Evolutionary conservation across 2,888 invertebrate species (phyloP), one percentile per base, ranked within the genome.

Genomic region (Corythucha ciliata): DNA sequence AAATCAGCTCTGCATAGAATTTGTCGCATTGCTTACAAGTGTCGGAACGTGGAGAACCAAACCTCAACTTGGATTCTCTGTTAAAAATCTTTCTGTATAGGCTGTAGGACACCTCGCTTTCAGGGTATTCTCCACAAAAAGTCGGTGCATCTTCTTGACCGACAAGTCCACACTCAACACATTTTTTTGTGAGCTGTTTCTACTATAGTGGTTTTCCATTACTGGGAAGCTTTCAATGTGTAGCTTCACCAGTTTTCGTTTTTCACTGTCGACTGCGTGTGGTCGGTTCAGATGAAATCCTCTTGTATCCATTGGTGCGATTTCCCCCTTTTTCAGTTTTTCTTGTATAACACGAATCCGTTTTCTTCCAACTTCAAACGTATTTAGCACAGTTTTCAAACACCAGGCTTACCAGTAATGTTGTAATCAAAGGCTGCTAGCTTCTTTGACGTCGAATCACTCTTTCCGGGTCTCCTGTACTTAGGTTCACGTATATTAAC

Each of bases 21-120:
- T 40, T 48, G 20, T 52, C 47, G 26, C 51, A 51, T 7, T 33
- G 33, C 12, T 33, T 51, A 18, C 51, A 51, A 25, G 51, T 51
- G 18, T 51, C 51, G 14, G 51, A 51, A 20, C 49, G 33, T 27
- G 49, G 49, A 18, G 36, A 22, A 24, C 42, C 49, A 48, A 48
- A 52, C 14, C 48, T 20, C 14, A 52, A 22, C 25, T 52, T 52
- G 32, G 18, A 44, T 2, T 41, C 18, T 25, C 33, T 24, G 20
- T 52, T 52, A 24, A 48, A 52, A 40, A 48, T 29, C 8, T 44
- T 29, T 33, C 45, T 29, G 32, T 44, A 44, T n/a, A 29, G 3
- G 10, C 10, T 26, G 16, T 16, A 44, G n/a, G 26, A 27, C 20
- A 44, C 45, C 6, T 26, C 6, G 7, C 16, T 44, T 29, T 27